These are phyloP conservation scores for Kryphioiulus occultus DNA, from an alignment of 2,888 invertebrate genomes.

Conservation along the genomic window DNA sequence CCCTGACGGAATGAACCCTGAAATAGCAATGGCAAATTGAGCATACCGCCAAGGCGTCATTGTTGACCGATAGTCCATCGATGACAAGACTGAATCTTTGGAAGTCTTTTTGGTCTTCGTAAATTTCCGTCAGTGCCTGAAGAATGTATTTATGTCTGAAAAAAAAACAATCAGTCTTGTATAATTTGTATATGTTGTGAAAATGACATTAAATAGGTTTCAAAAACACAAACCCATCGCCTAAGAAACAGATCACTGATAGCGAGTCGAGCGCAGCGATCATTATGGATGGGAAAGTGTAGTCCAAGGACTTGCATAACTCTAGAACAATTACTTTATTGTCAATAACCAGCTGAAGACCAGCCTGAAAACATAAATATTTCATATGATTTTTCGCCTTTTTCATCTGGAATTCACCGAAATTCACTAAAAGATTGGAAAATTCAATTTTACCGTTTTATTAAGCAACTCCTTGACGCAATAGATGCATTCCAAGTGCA, in stretches of 20 bases:
- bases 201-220: not conserved
- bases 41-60: conserved; percentile 1
- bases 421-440: not conserved
- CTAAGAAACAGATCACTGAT: not conserved
- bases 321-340: not conserved
- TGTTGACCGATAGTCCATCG: not conserved
- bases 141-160: conserved; percentile 35
- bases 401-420: not conserved
- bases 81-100: not conserved
- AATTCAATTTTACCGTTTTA: not conserved
- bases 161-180: not conserved
- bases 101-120: not conserved
- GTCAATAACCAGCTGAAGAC: not conserved
- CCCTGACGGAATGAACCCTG: too few relatives aligned
- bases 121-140: not conserved
- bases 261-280: not conserved
- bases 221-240: not conserved
- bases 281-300: conserved; percentile 17
- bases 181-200: too few relatives aligned
- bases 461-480: not conserved
- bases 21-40: not conserved
- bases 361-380: not conserved
- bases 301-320: conserved; percentile 32
- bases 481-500: not conserved
- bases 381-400: not conserved